Percentiles rank a stretch among this genome's conserved stretches.
These are phyloP conservation scores for Apamea sordens DNA, from an alignment of 2,888 invertebrate species.

Conservation along the genomic window DNA sequence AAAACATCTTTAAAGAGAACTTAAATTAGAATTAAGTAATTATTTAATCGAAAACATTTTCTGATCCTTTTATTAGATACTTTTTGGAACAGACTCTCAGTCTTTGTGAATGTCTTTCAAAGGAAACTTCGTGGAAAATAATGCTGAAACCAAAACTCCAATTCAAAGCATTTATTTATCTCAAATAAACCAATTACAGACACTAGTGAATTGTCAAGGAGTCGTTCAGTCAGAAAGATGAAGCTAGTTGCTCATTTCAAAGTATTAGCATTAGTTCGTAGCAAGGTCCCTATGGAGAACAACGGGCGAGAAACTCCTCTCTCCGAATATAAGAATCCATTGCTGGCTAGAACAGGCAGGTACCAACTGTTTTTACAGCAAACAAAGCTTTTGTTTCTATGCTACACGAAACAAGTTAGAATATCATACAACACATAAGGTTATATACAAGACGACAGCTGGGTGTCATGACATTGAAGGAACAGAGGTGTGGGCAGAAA, in stretches of 20 bases:
- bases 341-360: background rate
- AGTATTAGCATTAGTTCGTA: too few relatives aligned
- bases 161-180: background rate
- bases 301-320: background rate
- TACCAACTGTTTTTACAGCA: background rate
- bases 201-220: background rate
- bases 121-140: background rate
- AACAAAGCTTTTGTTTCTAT: background rate
- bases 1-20: background rate
- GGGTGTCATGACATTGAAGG: conserved; percentile 67
- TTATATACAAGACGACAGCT: conserved; percentile 40
- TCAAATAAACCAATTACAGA: background rate
- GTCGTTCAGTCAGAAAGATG: background rate
- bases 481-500: conserved; percentile 72
- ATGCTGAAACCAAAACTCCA: too few relatives aligned
- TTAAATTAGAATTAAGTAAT: background rate
- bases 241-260: background rate
- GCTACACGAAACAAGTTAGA: background rate
- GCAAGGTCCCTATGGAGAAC: background rate
- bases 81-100: background rate
- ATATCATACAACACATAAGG: conserved; percentile 52
- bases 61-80: background rate
- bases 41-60: background rate
- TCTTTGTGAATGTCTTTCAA: background rate
- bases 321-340: background rate